A percentile compares a stretch with the other conserved stretches of the same genome.
Conservation (phyloP, 2,888 invertebrate genomes). For the Eupithecia dodoneata region DNA sequence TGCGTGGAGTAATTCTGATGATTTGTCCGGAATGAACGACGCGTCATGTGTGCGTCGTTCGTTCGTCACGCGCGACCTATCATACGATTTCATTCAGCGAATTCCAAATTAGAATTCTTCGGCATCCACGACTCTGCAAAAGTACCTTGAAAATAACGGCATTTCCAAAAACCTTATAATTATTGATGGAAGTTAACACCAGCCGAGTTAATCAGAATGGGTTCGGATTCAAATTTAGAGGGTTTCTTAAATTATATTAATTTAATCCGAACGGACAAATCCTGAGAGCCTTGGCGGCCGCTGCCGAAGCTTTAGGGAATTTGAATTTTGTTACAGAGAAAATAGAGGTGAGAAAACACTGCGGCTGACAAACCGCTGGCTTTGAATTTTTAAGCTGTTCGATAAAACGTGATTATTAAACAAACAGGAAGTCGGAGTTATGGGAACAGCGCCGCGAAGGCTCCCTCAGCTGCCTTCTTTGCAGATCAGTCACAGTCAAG, state of each 20-base stretch:
- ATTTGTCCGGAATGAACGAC: neutral
- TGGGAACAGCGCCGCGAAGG: constrained; percentile 42
- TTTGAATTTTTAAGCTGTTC: constrained; percentile 17
- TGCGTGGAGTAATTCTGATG: neutral
- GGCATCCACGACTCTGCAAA: neutral
- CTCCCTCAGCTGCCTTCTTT: constrained; percentile 45
- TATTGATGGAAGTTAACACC: constrained; percentile 4
- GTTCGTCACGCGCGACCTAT: neutral
- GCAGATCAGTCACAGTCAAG: constrained; percentile 36
- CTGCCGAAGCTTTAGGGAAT: neutral
- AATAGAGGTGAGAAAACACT: neutral
- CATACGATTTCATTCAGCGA: neutral
- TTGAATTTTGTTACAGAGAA: neutral
- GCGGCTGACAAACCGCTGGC: neutral
- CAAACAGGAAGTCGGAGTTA: constrained; percentile 42
- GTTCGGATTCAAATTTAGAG: neutral
- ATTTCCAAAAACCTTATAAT: neutral
- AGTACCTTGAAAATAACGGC: neutral
- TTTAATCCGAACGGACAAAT: constrained; percentile 11
- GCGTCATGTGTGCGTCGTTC: neutral
- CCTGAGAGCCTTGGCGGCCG: neutral
- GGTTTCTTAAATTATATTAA: constrained; percentile 12
- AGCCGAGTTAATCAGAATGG: neutral
- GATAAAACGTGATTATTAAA: constrained; percentile 40
- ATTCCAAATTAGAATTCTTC: neutral